Base-by-base conservation (phyloP, 2,888 invertebrate genomes). In the Camptogramma bilineatum region DNA sequence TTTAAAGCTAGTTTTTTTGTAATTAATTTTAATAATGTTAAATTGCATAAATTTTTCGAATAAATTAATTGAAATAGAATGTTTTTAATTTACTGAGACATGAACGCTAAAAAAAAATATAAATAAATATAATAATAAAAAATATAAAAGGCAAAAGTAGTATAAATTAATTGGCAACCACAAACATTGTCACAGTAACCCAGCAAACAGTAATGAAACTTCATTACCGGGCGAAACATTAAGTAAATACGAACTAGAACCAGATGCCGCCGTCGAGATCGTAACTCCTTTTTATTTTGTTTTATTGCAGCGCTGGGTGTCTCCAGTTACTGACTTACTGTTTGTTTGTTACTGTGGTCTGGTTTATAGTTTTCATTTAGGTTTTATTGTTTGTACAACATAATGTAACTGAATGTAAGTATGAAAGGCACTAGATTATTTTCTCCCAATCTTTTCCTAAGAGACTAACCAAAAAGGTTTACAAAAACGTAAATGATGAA, bases 261-360 rank as follows among this genome's bases (percentile, higher is more conserved):
- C 73, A 75, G 67, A 70, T 69, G 70, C 54, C 46, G 62, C 64
- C 47, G 48, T 56, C 47, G 46, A 46, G 63, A 62, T 73, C 72
- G 73, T 75, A 72, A 73, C 70, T 73, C 66, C 71, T 73, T 70
- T 72, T 75, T 75, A 73, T 71, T 72, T 72, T 73, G 70, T 68
- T 75, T 74, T 74, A 73, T 60, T 60, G 67, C 52, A 42, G 53
- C 24, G 50, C 51, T 58, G 58, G 64, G 65, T 54, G 66, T 66
- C 60, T 65, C 61, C 52, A 59, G 44, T 63, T 60, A 34, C 48
- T 62, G 59, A 62, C 52, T 72, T 66, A 72, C 66, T 72, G 68
- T 68, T 69, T 68, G 63, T 55, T 68, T 69, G 69, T 63, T 68
- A 64, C 63, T 65, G 66, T 63, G 65, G 58, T 28, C 58, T 51